phyloP scores from a whole-genome alignment of 2,113 vertebrate genomes.

The Strigops habroptila region DNA sequence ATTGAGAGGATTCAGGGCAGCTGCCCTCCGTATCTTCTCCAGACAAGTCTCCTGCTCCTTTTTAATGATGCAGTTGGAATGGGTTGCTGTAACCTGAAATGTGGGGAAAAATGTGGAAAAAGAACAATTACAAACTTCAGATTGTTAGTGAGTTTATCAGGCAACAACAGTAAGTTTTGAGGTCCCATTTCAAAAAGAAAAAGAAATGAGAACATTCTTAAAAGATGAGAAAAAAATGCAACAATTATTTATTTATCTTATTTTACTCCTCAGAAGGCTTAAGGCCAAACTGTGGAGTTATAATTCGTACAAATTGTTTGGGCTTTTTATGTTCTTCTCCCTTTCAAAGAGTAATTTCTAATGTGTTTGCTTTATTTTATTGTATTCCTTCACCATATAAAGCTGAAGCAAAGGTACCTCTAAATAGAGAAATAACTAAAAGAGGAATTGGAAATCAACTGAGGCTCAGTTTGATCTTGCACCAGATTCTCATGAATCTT shows the following conservation, averaged over 20 bases:
- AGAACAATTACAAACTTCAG: not conserved
- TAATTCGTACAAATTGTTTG: not conserved
- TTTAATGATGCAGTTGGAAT: constrained; percentile 78
- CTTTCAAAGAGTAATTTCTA: not conserved
- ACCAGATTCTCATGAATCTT: not conserved
- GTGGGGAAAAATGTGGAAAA: rapidly evolving
- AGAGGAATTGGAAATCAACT: not conserved
- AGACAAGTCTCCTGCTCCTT: constrained; percentile 77
- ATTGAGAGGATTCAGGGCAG: constrained; percentile 66
- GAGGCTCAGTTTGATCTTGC: not conserved
- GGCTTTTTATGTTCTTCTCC: rapidly evolving
- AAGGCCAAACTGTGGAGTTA: not conserved
- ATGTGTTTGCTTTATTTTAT: not conserved
- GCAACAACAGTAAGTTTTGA: not conserved
- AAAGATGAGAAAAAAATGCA: not conserved
- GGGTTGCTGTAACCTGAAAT: constrained; percentile 64
- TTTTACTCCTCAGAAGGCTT: rapidly evolving
- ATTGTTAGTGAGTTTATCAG: not conserved
- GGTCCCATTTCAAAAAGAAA: not conserved
- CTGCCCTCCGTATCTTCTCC: constrained; percentile 72
- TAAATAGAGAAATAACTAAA: not conserved
- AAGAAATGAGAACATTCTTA: not conserved
- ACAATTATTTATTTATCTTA: not conserved
- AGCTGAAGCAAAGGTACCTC: not conserved
- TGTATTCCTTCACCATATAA: not conserved